Evolutionary conservation across 2,113 vertebrate species (phyloP).

Genomic region (Chascanopsetta lugubris): DNA sequence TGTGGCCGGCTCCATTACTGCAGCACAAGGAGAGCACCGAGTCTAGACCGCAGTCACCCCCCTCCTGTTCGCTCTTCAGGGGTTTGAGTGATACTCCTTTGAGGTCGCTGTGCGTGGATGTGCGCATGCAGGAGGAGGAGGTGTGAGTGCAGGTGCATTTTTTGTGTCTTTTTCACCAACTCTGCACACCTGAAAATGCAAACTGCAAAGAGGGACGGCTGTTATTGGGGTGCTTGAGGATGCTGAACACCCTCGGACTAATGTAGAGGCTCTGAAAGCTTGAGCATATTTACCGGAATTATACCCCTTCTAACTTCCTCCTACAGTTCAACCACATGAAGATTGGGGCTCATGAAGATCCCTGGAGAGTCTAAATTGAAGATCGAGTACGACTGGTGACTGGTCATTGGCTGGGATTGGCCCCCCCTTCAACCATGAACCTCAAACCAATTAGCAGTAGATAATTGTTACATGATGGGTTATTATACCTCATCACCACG

Average conservation of each 20-base stretch:
- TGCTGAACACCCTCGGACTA: conserved; percentile 24
- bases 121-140: conserved; percentile 17
- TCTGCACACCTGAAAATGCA: conserved; percentile 25
- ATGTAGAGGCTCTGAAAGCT: conserved; percentile 13
- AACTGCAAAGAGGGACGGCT: conserved; percentile 2
- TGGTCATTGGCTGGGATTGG: too few relatives aligned
- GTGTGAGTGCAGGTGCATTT: conserved; percentile 22
- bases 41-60: conserved; percentile 55
- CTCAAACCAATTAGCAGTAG: too few relatives aligned
- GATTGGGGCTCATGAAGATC: too few relatives aligned
- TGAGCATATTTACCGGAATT: too few relatives aligned
- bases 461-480: too few relatives aligned
- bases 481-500: too few relatives aligned
- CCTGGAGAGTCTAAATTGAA: too few relatives aligned
- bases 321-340: not conserved
- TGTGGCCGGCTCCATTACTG: conserved; percentile 49
- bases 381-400: too few relatives aligned
- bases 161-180: conserved; percentile 19
- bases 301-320: too few relatives aligned
- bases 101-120: conserved; percentile 38
- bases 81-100: conserved; percentile 61
- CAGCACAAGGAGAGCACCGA: conserved; percentile 40
- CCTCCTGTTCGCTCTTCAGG: conserved; percentile 61
- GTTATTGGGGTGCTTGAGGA: conserved; percentile 12
- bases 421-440: too few relatives aligned